These are phyloP conservation scores for Urocitellus parryii DNA, from an alignment of 2,113 vertebrate genomes.

Conservation along the genomic window DNA sequence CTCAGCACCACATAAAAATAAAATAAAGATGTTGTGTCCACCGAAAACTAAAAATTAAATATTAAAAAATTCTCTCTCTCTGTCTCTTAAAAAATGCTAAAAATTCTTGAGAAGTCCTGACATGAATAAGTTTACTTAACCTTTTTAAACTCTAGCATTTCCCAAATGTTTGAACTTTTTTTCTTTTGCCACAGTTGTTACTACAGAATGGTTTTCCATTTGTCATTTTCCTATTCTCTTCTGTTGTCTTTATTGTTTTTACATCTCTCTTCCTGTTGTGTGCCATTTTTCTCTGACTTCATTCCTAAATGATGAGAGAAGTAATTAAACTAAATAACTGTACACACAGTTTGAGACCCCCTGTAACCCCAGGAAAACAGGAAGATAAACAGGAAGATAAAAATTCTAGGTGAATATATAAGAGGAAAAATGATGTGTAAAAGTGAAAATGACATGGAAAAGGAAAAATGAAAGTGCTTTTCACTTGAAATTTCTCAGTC, in stretches of 20 bases:
- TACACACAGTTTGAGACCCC: constrained; percentile 16
- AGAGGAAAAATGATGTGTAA: not conserved
- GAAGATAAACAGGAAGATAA: constrained; percentile 3
- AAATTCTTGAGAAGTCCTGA: constrained; percentile 17
- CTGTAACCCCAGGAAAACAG: constrained; percentile 31
- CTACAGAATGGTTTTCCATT: constrained; percentile 4
- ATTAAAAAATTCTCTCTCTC: too few relatives aligned
- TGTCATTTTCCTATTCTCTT: constrained; percentile 34
- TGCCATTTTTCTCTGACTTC: constrained; percentile 48
- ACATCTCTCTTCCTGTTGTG: constrained; percentile 38
- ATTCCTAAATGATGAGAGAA: constrained; percentile 57
- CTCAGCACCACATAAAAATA: too few relatives aligned
- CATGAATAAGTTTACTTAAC: constrained; percentile 38
- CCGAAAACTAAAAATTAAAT: too few relatives aligned
- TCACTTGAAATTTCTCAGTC: constrained; percentile 56
- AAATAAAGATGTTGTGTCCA: too few relatives aligned
- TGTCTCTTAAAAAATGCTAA: not conserved
- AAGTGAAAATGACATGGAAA: constrained; percentile 12
- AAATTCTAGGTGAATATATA: not conserved
- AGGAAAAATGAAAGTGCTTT: constrained; percentile 35
- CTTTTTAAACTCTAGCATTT: constrained; percentile 43
- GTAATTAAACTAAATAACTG: constrained; percentile 28
- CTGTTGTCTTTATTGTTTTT: constrained; percentile 43
- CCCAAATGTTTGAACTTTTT: not conserved
- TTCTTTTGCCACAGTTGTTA: not conserved